These are phyloP conservation scores for Petromus typicus DNA, from an alignment of 2,113 vertebrate species.

Conservation along the genomic window DNA sequence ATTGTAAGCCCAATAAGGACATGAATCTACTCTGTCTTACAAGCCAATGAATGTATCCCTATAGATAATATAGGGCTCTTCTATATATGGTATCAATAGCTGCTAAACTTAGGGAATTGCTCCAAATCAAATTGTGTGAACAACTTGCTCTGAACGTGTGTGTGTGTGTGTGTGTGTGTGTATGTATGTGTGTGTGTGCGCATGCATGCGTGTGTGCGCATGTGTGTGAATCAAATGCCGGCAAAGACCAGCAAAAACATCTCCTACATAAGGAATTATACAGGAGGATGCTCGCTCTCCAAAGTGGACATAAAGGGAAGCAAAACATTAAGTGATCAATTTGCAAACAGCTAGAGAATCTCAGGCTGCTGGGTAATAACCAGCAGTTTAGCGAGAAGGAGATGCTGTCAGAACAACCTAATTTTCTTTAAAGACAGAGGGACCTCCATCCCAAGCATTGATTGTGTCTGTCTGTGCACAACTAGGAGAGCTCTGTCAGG, in stretches of 20 bases:
- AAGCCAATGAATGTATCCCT: fast-evolving
- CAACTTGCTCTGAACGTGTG: background rate
- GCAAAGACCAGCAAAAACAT: background rate
- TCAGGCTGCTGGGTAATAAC: slow-evolving; percentile 59
- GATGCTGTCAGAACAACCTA: slow-evolving; percentile 70
- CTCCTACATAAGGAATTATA: background rate
- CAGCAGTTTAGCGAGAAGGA: slow-evolving; percentile 61
- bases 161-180: background rate
- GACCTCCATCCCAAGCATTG: slow-evolving; percentile 67
- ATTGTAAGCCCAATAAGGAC: background rate
- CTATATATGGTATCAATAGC: background rate
- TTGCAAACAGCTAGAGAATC: slow-evolving; percentile 73
- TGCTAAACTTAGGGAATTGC: background rate
- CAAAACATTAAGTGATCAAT: slow-evolving; percentile 68
- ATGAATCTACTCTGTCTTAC: background rate
- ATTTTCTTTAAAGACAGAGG: slow-evolving; percentile 79
- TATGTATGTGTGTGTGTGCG: background rate
- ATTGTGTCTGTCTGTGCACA: slow-evolving; percentile 56
- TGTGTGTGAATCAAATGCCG: background rate
- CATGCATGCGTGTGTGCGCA: background rate
- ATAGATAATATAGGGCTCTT: background rate
- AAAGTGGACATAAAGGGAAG: slow-evolving; percentile 34
- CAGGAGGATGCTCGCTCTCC: slow-evolving; percentile 26
- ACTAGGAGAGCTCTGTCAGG: background rate
- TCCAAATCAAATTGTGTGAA: slow-evolving; percentile 33